phyloP scores from a whole-genome alignment of 2,888 invertebrate genomes.

The Tryphoninae sp. region DNA sequence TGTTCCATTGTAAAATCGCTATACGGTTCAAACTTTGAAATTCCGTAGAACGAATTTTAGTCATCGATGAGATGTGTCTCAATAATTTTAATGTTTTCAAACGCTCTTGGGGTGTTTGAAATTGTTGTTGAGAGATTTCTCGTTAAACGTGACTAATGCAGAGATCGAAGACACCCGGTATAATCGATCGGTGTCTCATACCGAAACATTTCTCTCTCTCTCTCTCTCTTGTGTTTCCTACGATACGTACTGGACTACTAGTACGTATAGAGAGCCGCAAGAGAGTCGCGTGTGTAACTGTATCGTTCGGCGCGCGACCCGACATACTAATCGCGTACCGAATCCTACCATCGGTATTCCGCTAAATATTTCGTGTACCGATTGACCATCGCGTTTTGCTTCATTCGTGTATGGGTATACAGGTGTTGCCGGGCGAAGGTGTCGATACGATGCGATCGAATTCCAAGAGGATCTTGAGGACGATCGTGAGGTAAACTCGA shows the following conservation, averaged over 20 bases:
- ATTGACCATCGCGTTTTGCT: neutral
- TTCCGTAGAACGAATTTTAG: neutral
- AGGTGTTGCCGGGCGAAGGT: neutral
- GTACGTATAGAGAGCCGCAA: constrained; percentile 25
- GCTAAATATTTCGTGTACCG: constrained; percentile 65
- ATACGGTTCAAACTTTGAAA: neutral
- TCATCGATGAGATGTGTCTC: neutral
- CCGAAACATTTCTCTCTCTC: constrained; percentile 12
- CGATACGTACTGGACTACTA: neutral
- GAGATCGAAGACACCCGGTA: constrained; percentile 31
- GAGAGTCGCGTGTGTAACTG: constrained; percentile 69
- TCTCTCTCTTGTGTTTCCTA: neutral
- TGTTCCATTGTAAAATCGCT: neutral
- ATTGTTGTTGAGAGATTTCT: neutral
- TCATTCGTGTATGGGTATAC: neutral
- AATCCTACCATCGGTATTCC: constrained; percentile 69
- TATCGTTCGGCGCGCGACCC: constrained; percentile 64
- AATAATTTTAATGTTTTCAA: neutral
- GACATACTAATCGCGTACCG: constrained; percentile 75
- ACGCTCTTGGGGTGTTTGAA: neutral
- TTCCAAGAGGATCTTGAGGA: neutral
- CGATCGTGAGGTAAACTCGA: too few relatives aligned
- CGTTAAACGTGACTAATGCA: neutral
- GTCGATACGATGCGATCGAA: constrained; percentile 1
- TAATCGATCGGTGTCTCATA: constrained; percentile 20